A percentile compares a stretch with the other conserved stretches of the same genome.
phyloP scores from a whole-genome alignment of 2,113 vertebrate species.

The Scytalopus superciliaris region DNA sequence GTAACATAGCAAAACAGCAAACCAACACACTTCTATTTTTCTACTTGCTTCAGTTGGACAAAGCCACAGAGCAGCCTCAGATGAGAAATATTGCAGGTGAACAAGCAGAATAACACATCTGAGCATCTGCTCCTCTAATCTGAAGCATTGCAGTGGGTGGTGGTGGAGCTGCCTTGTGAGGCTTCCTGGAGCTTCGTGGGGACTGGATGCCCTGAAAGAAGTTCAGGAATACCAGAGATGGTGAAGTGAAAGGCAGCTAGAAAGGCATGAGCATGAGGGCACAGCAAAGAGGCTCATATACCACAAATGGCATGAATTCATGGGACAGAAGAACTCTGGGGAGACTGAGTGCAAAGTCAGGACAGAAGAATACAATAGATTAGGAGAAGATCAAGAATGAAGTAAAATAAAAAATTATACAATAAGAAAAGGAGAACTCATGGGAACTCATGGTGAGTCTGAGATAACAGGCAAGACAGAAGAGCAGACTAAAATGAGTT shows the following conservation, averaged over 20 bases:
- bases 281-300: accelerated
- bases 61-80: background rate
- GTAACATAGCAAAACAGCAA: background rate
- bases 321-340: background rate
- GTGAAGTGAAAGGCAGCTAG: background rate
- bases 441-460: background rate
- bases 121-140: background rate
- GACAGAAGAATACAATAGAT: background rate
- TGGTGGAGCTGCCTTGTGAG: background rate
- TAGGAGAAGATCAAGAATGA: background rate
- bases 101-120: background rate
- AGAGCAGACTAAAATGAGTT: background rate
- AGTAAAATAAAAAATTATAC: background rate
- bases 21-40: background rate
- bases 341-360: background rate
- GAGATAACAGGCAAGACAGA: background rate
- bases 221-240: background rate
- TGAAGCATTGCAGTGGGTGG: background rate
- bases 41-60: background rate
- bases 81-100: background rate
- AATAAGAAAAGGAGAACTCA: background rate
- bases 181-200: background rate
- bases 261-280: background rate
- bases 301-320: background rate
- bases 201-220: background rate